Percentiles rank a stretch among this genome's conserved stretches.
phyloP scores from a whole-genome alignment of 2,113 vertebrate genomes.

The Albula glossodonta region DNA sequence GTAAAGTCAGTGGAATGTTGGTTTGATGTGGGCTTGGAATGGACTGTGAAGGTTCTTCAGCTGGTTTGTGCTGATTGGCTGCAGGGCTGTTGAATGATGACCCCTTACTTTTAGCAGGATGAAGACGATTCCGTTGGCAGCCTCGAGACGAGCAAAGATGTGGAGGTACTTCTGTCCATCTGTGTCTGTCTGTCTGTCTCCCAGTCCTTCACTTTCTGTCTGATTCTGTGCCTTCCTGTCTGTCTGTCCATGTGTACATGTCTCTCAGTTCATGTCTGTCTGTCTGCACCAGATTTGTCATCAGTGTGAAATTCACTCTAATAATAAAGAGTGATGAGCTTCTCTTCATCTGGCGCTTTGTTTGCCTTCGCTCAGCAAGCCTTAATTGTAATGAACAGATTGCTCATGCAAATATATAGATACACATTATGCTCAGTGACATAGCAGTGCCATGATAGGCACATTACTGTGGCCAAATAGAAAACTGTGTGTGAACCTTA shows the following conservation, averaged over 20 bases:
- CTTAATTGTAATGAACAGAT: no score
- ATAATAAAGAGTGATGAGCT: no score
- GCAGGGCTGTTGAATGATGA: neutral
- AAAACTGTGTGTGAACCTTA: neutral
- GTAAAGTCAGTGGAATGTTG: neutral
- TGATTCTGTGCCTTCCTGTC: neutral
- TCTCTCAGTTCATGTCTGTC: neutral
- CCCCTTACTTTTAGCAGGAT: slow-evolving; percentile 44
- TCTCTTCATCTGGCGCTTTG: no score
- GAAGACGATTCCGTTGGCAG: slow-evolving; percentile 61
- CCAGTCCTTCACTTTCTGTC: neutral
- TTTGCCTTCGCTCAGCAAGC: no score
- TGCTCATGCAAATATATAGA: no score
- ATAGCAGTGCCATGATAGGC: no score
- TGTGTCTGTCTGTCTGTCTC: neutral
- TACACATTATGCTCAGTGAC: no score
- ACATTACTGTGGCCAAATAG: no score
- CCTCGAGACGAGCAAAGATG: slow-evolving; percentile 57
- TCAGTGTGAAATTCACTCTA: no score
- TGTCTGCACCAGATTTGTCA: neutral
- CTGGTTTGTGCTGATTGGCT: neutral
- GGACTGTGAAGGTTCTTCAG: neutral
- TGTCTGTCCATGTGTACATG: neutral
- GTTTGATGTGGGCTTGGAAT: neutral
- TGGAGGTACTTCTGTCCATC: slow-evolving; percentile 56